A percentile compares a stretch with the other conserved stretches of the same genome.
These are phyloP conservation scores for Lagorchestes hirsutus DNA, from an alignment of 2,797 vertebrate genomes.

Conservation along the genomic window DNA sequence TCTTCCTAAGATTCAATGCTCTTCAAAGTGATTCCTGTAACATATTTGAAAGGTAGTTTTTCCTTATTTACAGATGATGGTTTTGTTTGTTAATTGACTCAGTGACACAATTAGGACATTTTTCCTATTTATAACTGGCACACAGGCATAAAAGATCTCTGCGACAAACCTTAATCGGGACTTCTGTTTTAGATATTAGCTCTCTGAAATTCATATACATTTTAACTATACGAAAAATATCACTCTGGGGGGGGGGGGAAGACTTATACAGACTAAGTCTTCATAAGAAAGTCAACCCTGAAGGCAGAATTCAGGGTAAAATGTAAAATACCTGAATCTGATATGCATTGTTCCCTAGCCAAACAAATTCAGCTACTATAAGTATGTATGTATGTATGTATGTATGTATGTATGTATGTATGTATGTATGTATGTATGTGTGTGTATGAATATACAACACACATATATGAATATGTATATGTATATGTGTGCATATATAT, in stretches of 20 bases:
- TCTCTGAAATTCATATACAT: slow-evolving; percentile 62
- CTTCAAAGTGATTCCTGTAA: slow-evolving; percentile 76
- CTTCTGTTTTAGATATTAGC: slow-evolving; percentile 64
- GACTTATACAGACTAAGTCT: slow-evolving; percentile 54
- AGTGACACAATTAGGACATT: slow-evolving; percentile 58
- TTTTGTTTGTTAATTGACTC: slow-evolving; percentile 44
- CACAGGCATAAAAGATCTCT: slow-evolving; percentile 60
- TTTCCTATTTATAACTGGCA: slow-evolving; percentile 60
- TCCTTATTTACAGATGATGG: slow-evolving; percentile 68
- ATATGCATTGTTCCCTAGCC: slow-evolving; percentile 82
- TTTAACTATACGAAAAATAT: slow-evolving; percentile 72
- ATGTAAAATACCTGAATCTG: slow-evolving; percentile 82
- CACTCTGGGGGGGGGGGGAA: slow-evolving; percentile 50
- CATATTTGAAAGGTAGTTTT: slow-evolving; percentile 74
- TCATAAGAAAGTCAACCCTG: slow-evolving; percentile 66
- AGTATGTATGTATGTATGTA: not conserved
- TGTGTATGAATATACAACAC: not conserved
- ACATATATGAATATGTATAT: not conserved
- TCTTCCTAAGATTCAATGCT: slow-evolving; percentile 81
- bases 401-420: not conserved
- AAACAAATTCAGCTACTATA: slow-evolving; percentile 75
- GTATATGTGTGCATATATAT: slow-evolving; percentile 10
- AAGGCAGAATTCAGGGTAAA: slow-evolving; percentile 77
- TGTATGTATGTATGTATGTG: too few species aligned
- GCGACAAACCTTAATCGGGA: slow-evolving; percentile 70